Evolutionary conservation across 2,797 vertebrate genomes (phyloP).

Genomic region (Ficedula albicollis): DNA sequence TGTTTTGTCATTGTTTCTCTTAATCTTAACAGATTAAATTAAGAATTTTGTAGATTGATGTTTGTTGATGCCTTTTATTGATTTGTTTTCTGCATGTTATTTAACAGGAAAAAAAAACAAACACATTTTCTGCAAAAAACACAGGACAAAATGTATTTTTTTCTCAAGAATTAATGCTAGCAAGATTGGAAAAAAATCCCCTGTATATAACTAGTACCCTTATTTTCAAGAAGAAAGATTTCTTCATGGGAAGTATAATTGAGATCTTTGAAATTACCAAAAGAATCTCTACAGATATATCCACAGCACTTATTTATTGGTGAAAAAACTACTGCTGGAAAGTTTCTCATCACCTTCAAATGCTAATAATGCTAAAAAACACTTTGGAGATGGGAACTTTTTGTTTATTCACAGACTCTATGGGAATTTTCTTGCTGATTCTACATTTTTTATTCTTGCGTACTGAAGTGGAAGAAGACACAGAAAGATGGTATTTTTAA

Average conservation of each 20-base stretch:
- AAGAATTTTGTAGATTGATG: not conserved
- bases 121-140: not conserved
- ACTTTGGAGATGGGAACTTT: not conserved
- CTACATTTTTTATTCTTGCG: not conserved
- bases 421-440: not conserved
- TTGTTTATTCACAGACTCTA: not conserved
- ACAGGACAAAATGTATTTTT: not conserved
- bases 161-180: not conserved
- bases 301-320: not conserved
- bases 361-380: not conserved
- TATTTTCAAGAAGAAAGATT: not conserved
- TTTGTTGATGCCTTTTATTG: not conserved
- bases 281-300: not conserved
- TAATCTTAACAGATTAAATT: not conserved
- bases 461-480: not conserved
- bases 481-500: not conserved
- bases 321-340: not conserved
- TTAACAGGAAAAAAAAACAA: not conserved
- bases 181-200: not conserved
- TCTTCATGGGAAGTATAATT: not conserved
- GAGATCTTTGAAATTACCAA: not conserved
- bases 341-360: not conserved
- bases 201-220: not conserved
- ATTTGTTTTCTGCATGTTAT: not conserved
- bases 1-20: not conserved